Percentiles rank a stretch among this genome's conserved stretches.
Evolutionary conservation across 2,113 vertebrate genomes (phyloP).

Genomic region (Talpa occidentalis): DNA sequence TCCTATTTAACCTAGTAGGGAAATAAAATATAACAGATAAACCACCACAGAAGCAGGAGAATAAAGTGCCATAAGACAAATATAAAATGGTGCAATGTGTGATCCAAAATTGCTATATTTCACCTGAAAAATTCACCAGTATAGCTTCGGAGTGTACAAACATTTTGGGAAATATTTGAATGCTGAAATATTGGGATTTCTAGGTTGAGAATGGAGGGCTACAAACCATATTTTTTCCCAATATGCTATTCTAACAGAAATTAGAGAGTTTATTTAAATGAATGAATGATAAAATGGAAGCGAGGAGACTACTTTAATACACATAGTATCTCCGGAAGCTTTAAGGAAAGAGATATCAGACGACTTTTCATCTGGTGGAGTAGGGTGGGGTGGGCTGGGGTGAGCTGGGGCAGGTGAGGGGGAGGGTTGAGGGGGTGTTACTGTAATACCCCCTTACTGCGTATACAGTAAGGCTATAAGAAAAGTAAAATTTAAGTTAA

Average conservation of each 20-base stretch:
- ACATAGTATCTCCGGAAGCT: neutral
- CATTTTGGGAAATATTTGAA: constrained; percentile 21
- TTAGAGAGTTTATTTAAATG: neutral
- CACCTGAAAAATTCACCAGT: neutral
- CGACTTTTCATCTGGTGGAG: neutral
- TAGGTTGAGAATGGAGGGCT: neutral
- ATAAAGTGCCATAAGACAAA: neutral
- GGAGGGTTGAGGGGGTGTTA: too few relatives aligned
- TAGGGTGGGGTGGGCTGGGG: too few relatives aligned
- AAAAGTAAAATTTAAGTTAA: neutral
- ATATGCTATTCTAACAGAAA: neutral
- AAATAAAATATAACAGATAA: neutral
- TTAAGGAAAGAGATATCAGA: neutral
- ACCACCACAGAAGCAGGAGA: neutral
- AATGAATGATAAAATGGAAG: neutral
- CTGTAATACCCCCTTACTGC: too few relatives aligned
- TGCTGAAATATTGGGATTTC: neutral
- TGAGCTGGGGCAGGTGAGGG: too few relatives aligned
- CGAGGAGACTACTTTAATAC: neutral
- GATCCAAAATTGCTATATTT: neutral
- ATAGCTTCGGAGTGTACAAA: neutral
- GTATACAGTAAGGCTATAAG: neutral
- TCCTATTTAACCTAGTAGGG: neutral
- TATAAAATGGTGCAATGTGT: neutral
- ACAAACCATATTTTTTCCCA: neutral